These are phyloP conservation scores for Microplitis manilae DNA, from an alignment of 2,888 invertebrate species.

Conservation along the genomic window DNA sequence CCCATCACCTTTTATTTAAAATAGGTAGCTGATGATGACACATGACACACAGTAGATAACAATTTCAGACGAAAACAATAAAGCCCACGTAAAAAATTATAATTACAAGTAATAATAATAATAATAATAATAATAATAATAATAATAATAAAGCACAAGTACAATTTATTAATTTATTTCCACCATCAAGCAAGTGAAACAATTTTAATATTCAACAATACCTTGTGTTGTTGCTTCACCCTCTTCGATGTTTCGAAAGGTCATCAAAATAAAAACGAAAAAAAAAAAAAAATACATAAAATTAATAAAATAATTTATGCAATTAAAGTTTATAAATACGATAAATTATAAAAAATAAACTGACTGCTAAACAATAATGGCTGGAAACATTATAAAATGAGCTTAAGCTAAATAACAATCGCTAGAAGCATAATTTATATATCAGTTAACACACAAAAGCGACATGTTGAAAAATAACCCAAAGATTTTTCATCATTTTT, in stretches of 20 bases:
- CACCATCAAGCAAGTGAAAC: constrained; percentile 24
- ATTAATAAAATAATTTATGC: constrained; percentile 23
- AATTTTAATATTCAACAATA: constrained; percentile 58
- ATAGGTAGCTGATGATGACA: constrained; percentile 24
- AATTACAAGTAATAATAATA: constrained; percentile 5
- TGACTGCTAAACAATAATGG: not conserved
- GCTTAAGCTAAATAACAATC: not conserved
- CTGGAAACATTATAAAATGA: not conserved
- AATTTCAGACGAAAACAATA: constrained; percentile 31
- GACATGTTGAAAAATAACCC: too few species aligned
- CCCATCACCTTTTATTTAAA: constrained; percentile 28
- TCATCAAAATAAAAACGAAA: constrained; percentile 24
- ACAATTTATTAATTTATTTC: constrained; percentile 21
- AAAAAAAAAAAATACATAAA: constrained; percentile 28
- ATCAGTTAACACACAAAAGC: not conserved
- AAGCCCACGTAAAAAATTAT: constrained; percentile 8
- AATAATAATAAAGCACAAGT: constrained; percentile 22
- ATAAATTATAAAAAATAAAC: not conserved
- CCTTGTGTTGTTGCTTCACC: constrained; percentile 66
- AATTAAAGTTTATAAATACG: not conserved
- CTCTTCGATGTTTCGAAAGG: constrained; percentile 53
- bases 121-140: constrained; percentile 20
- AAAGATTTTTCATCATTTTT: too few species aligned
- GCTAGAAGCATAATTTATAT: not conserved
- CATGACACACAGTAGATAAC: constrained; percentile 12